Base-by-base conservation (phyloP, 2,888 invertebrate species). In the Gibbula magus region DNA sequence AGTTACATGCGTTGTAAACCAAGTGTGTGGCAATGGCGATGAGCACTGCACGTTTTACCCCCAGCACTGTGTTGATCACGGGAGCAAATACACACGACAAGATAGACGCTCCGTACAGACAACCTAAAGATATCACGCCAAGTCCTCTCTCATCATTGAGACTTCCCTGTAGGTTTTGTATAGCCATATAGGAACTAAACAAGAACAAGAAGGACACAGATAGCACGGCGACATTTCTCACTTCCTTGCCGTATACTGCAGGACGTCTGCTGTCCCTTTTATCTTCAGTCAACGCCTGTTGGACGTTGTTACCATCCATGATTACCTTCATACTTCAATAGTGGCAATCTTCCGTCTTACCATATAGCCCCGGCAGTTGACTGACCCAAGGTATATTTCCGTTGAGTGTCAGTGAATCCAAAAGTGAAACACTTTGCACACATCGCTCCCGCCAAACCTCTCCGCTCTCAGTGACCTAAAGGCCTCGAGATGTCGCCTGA, bases 91-190 rank as follows among this genome's bases (percentile, higher is more conserved):
- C 25, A 45, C 73, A 22, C 22, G 73, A 73, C 4, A 73, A 18
- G 35, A 73, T 45, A 4, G 73, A 39, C 20, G 85, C 83, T 7
- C 84, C 89, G 77, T 90, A 89, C 77, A 91, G 78, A 75, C 85
- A 87, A 29, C 89, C 86, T 16, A 91, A 83, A 0, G 90, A 87
- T 20, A 85, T 83, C 22, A 89, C 83, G 13, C 88, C 88, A 18
- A 88, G 84, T 25, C 88, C 89, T 5, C 80, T 83, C 76, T 85
- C 85, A 45, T 86, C 84, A 79, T 90, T 87, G 29, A 90, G 77
- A 66, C 88, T 87, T 56, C 88, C 89, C 81, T 90, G 90, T 22
- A 90, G 82, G 67, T 88, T 89, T 81, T 91, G 90, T 13, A 91
- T 84, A 3, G 90, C 89, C 61, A 61, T 61, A 22, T 61, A 61